Conservation (phyloP, 2,888 invertebrate species). For the Pandemis corylana region DNA sequence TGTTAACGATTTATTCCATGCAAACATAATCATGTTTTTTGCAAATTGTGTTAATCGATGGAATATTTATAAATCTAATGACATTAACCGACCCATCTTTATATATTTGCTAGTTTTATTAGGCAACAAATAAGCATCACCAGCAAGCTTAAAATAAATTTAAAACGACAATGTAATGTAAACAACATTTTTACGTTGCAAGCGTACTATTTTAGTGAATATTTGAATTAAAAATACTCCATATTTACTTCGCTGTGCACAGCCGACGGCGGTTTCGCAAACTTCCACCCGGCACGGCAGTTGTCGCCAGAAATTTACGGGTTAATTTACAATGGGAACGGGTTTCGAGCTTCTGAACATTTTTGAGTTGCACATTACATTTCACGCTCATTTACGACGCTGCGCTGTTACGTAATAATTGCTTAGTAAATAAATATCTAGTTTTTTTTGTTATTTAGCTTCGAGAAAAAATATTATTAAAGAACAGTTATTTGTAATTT, state of each 20-base stretch:
- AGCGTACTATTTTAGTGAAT: constrained; percentile 37
- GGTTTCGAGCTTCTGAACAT: constrained; percentile 72
- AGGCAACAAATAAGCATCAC: background rate
- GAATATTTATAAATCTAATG: background rate
- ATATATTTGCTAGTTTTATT: background rate
- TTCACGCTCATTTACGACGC: constrained; percentile 58
- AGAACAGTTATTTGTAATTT: too few species aligned
- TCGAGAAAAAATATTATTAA: too few species aligned
- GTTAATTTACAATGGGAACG: constrained; percentile 81
- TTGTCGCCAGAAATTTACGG: constrained; percentile 83
- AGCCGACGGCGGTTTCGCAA: constrained; percentile 80
- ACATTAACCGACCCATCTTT: background rate
- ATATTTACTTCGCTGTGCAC: constrained; percentile 50
- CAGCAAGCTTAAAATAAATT: background rate
- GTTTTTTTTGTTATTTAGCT: too few species aligned
- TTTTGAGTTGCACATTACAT: constrained; percentile 72
- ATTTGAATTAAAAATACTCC: constrained; percentile 41
- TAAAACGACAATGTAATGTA: constrained; percentile 11
- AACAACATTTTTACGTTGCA: constrained; percentile 24
- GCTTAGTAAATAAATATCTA: background rate
- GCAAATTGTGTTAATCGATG: too few species aligned
- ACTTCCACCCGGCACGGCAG: constrained; percentile 76
- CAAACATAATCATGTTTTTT: too few species aligned
- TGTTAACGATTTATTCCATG: too few species aligned
- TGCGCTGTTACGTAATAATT: constrained; percentile 15